A percentile compares a stretch with the other conserved stretches of the same genome.
phyloP scores from a whole-genome alignment of 2,888 invertebrate genomes.

The Phorcus lineatus region DNA sequence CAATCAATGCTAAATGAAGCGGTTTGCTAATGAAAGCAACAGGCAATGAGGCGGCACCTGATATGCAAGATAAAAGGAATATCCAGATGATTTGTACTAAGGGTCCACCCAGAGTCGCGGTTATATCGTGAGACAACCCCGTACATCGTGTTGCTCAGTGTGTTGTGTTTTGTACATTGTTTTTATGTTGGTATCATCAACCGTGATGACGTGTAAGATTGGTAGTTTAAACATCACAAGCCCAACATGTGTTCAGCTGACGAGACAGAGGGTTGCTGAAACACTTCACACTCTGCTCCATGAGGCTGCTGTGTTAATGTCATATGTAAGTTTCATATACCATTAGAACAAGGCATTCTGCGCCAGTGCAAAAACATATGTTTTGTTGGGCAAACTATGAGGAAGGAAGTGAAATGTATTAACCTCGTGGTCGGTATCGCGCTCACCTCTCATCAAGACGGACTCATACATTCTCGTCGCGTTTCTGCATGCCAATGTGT shows the following conservation, averaged over 20 bases:
- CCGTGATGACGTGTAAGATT: neutral
- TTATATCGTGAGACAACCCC: no score
- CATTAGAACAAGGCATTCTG: slow-evolving; percentile 28
- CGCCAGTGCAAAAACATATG: slow-evolving; percentile 29
- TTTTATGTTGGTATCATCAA: neutral
- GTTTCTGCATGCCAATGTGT: neutral
- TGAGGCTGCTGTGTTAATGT: slow-evolving; percentile 16
- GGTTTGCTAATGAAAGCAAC: neutral
- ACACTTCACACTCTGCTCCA: neutral
- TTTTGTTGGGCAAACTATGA: slow-evolving; percentile 19
- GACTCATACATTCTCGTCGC: neutral
- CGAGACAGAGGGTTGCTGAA: neutral
- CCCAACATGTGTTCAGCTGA: neutral
- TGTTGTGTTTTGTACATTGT: neutral
- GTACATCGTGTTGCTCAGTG: no score
- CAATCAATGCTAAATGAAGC: neutral
- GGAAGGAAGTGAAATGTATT: slow-evolving; percentile 18
- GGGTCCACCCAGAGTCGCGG: no score
- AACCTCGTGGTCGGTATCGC: neutral
- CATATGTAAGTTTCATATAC: slow-evolving; percentile 18
- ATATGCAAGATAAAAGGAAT: no score
- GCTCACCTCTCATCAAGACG: no score
- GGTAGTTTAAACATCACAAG: neutral
- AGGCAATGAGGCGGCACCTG: no score
- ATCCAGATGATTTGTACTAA: no score